Evolutionary conservation across 2,797 vertebrate genomes (phyloP).

Genomic region (Sandelia bainsii): DNA sequence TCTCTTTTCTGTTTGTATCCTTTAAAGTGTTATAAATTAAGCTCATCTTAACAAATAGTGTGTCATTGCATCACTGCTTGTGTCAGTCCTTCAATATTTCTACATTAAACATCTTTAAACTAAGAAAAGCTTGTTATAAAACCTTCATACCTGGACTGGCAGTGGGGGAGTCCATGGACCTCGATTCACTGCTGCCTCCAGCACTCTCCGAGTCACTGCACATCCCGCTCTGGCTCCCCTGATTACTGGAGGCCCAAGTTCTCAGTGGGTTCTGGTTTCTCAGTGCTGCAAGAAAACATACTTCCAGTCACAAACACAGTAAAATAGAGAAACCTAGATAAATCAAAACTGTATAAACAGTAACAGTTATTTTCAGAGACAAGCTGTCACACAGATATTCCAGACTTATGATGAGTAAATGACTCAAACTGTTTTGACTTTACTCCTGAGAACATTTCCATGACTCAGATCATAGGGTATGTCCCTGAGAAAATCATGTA

Average conservation of each 20-base stretch:
- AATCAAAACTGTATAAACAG: slow-evolving; percentile 13
- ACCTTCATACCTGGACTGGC: slow-evolving; percentile 93
- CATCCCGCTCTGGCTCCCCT: slow-evolving; percentile 91
- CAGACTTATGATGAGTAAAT: slow-evolving; percentile 51
- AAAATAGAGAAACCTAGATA: slow-evolving; percentile 2
- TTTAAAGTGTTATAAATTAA: not conserved
- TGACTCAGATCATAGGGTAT: slow-evolving; percentile 47
- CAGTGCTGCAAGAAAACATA: slow-evolving; percentile 74
- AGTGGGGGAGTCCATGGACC: slow-evolving; percentile 97
- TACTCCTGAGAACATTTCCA: slow-evolving; percentile 24
- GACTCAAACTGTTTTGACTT: slow-evolving; percentile 33
- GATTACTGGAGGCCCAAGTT: slow-evolving; percentile 91
- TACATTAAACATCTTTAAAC: not conserved
- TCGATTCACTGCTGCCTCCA: slow-evolving; percentile 96
- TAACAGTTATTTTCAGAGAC: slow-evolving; percentile 46
- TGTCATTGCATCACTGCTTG: not conserved
- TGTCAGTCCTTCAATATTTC: not conserved
- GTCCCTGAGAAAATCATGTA: slow-evolving; percentile 20
- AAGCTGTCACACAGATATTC: slow-evolving; percentile 40
- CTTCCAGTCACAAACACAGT: slow-evolving; percentile 14
- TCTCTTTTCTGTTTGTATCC: not conserved
- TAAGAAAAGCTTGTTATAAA: not conserved
- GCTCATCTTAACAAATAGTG: not conserved
- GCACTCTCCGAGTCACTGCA: slow-evolving; percentile 98
- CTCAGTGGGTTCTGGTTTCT: slow-evolving; percentile 85